Evolutionary conservation across 2,113 vertebrate genomes (phyloP), one percentile per base, ranked within the genome.

Genomic region (Neotoma lepida): DNA sequence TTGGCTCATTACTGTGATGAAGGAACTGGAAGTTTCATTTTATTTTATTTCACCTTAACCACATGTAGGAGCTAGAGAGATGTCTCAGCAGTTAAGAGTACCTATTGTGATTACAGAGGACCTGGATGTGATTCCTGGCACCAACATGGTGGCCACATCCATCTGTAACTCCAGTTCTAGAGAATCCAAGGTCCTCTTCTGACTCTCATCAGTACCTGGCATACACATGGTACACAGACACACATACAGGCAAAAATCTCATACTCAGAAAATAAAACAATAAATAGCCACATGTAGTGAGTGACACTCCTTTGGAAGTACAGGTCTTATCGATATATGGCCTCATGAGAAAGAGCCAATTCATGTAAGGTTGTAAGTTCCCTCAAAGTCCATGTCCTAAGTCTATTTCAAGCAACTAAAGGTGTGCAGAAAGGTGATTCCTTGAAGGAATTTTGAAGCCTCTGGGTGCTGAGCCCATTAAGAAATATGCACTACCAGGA

Each of bases 301-400:
- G 49, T 78, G 63, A 76, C 41, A 90, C 54, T 54, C 54, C 46
- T 20, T 85, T 54, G 61, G 80, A 20, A 68, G 39, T 86, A 30
- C 78, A 88, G 54, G 33, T 77, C 49, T 66, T 68, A 76, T 91
- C 35, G 61, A 44, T 71, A 78, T 44, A 41, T 58, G 56, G 18
- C 20, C 10, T 88, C 33, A 24, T 49, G 14, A 41, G 24, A 68
- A 92, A 39, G 66, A 90, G 68, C 54, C 88, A 94, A 39, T 91
- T 91, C 74, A 94, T 14, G n/a, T 88, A 35, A 88, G 49, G 12
- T 84, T 66, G 33, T 82, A 33, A 49, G 28, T 80, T 88, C 68
- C 70, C 66, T 88, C 51, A 46, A 95, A 94, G 10, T 82, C 96
- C 71, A 76, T 71, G 80, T 91, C 71, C 41, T 88, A 88, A 90